Evolutionary conservation across 2,113 vertebrate genomes (phyloP).

Genomic region (Psilopogon haemacephalus): DNA sequence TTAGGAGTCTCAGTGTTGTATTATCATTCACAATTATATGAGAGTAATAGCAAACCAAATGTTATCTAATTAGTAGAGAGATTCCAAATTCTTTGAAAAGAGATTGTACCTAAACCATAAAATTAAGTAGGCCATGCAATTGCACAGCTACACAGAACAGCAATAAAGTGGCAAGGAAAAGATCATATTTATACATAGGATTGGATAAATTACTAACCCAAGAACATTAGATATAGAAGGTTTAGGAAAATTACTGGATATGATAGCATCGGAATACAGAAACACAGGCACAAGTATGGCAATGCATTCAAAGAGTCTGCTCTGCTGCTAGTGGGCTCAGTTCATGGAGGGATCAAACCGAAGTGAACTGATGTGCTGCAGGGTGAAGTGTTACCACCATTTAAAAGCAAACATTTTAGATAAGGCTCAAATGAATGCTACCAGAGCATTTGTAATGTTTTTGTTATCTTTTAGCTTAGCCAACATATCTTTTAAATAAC

Average conservation of each 20-base stretch:
- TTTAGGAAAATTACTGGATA: background rate
- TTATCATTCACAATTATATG: background rate
- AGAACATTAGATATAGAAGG: background rate
- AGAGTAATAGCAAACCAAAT: slow-evolving; percentile 6
- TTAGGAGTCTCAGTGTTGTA: background rate
- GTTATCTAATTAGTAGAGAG: background rate
- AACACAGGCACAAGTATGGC: background rate
- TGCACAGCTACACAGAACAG: background rate
- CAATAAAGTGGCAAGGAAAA: slow-evolving; percentile 32
- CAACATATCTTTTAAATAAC: background rate
- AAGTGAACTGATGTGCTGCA: background rate
- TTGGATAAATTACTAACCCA: slow-evolving; percentile 30
- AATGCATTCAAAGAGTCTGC: background rate
- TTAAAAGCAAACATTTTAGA: background rate
- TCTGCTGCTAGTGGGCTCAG: background rate
- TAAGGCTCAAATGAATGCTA: background rate
- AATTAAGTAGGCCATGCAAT: background rate
- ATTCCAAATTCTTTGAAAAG: slow-evolving; percentile 17
- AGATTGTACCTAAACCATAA: slow-evolving; percentile 5
- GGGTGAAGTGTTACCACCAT: fast-evolving
- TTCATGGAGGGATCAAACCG: background rate
- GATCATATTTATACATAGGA: background rate
- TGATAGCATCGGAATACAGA: background rate
- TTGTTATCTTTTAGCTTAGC: background rate
- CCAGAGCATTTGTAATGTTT: background rate